phyloP scores from a whole-genome alignment of 2,888 invertebrate genomes.

The Tipula helvola region DNA sequence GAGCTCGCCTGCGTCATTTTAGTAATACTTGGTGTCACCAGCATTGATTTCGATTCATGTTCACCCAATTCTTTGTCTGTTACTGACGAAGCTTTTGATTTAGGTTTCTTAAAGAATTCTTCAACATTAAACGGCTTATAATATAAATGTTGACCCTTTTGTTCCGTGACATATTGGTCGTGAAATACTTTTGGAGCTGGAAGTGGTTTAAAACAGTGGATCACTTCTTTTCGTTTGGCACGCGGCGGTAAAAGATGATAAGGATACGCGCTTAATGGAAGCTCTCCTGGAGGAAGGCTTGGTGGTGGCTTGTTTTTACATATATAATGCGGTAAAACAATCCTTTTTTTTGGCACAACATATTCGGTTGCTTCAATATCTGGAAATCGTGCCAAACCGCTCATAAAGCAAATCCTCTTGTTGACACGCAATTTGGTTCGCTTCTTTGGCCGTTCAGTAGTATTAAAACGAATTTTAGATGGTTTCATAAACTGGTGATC shows the following conservation, averaged over 20 bases:
- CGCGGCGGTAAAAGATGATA: slow-evolving; percentile 4
- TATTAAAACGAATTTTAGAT: slow-evolving; percentile 11
- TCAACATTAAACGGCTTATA: not conserved
- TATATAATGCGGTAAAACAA: not conserved
- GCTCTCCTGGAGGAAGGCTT: not conserved
- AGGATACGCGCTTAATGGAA: not conserved
- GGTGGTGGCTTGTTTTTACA: not conserved
- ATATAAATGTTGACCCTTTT: not conserved
- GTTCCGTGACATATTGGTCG: not conserved
- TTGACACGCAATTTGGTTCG: slow-evolving; percentile 13
- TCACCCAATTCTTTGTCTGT: too few species aligned
- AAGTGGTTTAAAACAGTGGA: not conserved
- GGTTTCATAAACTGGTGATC: not conserved
- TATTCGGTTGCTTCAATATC: not conserved
- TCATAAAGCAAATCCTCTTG: slow-evolving; percentile 14
- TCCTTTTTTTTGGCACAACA: not conserved
- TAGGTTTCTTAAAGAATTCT: not conserved
- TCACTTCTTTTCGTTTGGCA: not conserved
- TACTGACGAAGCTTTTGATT: not conserved
- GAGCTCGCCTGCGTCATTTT: not conserved
- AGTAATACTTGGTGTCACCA: not conserved
- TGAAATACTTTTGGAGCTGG: not conserved
- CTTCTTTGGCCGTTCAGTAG: slow-evolving; percentile 8
- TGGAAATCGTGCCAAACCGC: slow-evolving; percentile 13
- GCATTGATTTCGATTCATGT: not conserved